A percentile compares a stretch with the other conserved stretches of the same genome.
Evolutionary conservation across 2,797 vertebrate genomes (phyloP).

Genomic region (Sebastiscus albofasciatus): DNA sequence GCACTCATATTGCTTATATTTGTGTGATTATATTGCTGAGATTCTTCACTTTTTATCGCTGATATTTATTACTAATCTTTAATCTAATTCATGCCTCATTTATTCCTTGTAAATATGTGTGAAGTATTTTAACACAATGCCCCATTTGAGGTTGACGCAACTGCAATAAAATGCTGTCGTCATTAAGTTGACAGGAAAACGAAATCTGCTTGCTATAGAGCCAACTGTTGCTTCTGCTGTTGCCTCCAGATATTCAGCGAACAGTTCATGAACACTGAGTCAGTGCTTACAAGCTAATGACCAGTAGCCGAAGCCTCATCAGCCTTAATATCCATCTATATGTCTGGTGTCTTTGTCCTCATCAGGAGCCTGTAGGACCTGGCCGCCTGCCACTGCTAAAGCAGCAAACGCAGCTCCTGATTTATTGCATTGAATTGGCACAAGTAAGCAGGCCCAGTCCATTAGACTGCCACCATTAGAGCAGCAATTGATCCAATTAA

Average conservation of each 20-base stretch:
- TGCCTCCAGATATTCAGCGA: not conserved
- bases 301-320: not conserved
- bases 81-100: not conserved
- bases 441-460: slow-evolving; percentile 44
- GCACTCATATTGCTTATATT: no score
- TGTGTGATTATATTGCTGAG: no score
- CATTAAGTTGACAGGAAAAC: not conserved
- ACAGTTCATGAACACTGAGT: not conserved
- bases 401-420: slow-evolving; percentile 30
- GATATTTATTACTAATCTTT: no score
- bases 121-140: not conserved
- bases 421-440: slow-evolving; percentile 42
- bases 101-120: not conserved
- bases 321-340: not conserved
- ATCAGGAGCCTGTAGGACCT: slow-evolving; percentile 24
- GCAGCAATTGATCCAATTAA: slow-evolving; percentile 48
- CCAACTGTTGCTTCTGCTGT: not conserved
- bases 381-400: slow-evolving; percentile 27
- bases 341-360: not conserved
- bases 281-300: not conserved
- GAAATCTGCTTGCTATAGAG: not conserved
- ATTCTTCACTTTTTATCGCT: no score
- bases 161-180: not conserved
- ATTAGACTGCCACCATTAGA: slow-evolving; percentile 42
- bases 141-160: not conserved